Base-by-base conservation (phyloP, 64 coral and sea anemone genomes). In the Pocillopora verrucosa region DNA sequence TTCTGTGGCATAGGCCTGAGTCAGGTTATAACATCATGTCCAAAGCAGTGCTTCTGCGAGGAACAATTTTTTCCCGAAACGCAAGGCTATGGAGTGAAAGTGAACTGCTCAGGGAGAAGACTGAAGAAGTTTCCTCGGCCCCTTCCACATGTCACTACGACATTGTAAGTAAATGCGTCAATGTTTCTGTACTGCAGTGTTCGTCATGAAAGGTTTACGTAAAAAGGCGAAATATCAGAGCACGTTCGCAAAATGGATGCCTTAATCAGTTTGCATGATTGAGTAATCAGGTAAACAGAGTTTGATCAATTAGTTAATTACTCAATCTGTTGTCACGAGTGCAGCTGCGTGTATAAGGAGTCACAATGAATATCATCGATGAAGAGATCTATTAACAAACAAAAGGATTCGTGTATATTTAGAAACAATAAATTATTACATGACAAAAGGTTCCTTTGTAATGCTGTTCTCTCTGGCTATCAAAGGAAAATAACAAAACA, bases 111-210 rank as follows among this genome's bases (percentile, higher is more conserved):
- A 14, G 72, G 74, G 73, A 87, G 76, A 69, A 76, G 41, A 41
- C 75, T 92, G 36, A 92, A 87, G 60, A 76, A 61, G 41, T 92
- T 92, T 19, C 90, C 90, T 4, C 80, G 30, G 75, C 90, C 90
- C 26, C 17, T 92, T 25, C 90, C 90, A 25, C 11, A 56, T 6
- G 60, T 59, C 5, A 92, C 90, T 56, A 87, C 83, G 19, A 92
- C 82, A 65, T 72, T 92, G 90, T 92, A 92, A 92, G 90, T 92
- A 25, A 69, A 86, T 35, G 56, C 60, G 15, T 60, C 26, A 30
- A 30, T 30, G 16, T 51, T 63, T 68, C 16, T 64, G 16, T 56
- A 30, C 30, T 30, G 16, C 15, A 56, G 11, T 51, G n/a, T 57
- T 57, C 41, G 7, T 70, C 30, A 24, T 70, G n/a, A 25, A 70